Conservation (phyloP, 1,140 invertebrate genomes). For the Zaprionus davidi region DNA sequence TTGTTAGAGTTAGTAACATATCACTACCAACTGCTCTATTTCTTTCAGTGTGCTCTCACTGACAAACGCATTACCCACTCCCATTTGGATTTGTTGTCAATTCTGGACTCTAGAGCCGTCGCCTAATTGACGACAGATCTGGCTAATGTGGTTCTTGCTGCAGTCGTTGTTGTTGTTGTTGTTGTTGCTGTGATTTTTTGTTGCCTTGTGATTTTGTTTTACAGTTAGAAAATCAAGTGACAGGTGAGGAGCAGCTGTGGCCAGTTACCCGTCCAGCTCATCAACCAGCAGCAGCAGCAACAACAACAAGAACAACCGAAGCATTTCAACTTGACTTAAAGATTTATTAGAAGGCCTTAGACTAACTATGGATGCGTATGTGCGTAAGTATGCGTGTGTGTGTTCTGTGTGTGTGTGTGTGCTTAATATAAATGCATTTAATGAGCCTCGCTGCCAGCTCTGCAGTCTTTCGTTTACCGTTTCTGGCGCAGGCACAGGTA, state of each 20-base stretch:
- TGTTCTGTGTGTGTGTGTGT: constrained; percentile 18
- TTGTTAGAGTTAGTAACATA: too few species aligned
- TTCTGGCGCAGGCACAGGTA: constrained; percentile 89
- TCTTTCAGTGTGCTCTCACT: background rate
- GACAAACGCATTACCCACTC: background rate
- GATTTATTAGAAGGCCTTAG: constrained; percentile 67
- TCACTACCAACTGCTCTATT: background rate
- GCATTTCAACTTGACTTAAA: constrained; percentile 51
- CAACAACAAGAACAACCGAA: constrained; percentile 49
- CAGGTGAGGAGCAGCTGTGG: constrained; percentile 53
- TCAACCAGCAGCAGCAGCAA: constrained; percentile 39
- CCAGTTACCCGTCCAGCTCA: constrained; percentile 49
- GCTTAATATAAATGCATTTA: constrained; percentile 49
- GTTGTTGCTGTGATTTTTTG: constrained; percentile 42
- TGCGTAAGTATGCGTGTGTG: constrained; percentile 30
- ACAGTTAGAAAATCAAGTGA: constrained; percentile 73
- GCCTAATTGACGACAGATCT: constrained; percentile 53
- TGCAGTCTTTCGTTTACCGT: constrained; percentile 85
- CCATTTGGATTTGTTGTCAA: constrained; percentile 56
- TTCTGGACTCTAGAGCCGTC: constrained; percentile 28
- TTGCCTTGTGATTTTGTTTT: constrained; percentile 56
- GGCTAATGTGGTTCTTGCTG: constrained; percentile 33
- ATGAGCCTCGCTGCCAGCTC: constrained; percentile 40
- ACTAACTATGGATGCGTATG: constrained; percentile 18
- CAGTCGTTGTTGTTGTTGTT: constrained; percentile 43